A percentile compares a stretch with the other conserved stretches of the same genome.
These are phyloP conservation scores for Drosophila pallidifrons DNA, from an alignment of 1,140 invertebrate species.

Conservation along the genomic window DNA sequence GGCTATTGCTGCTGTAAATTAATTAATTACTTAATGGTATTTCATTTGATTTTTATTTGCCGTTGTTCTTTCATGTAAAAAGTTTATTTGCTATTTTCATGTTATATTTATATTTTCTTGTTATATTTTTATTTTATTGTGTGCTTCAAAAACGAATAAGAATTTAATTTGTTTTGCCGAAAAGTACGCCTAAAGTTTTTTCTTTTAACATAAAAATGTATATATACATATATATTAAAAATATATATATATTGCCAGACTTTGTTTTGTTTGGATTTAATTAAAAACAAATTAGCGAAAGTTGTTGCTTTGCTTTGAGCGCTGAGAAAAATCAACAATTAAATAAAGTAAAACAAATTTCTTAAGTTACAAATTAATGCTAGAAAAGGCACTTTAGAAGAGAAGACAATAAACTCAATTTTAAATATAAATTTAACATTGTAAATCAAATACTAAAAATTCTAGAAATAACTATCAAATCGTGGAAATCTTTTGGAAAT, in stretches of 20 bases:
- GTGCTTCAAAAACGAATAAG: slow-evolving; percentile 36
- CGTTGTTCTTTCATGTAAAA: slow-evolving; percentile 25
- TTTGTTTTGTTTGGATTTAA: slow-evolving; percentile 15
- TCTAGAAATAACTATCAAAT: slow-evolving; percentile 12
- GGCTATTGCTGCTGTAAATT: slow-evolving; percentile 63
- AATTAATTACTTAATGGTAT: slow-evolving; percentile 38
- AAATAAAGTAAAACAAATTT: slow-evolving; percentile 6
- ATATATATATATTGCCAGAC: slow-evolving; percentile 50
- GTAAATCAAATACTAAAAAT: neutral
- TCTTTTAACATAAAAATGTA: slow-evolving; percentile 33
- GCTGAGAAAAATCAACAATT: slow-evolving; percentile 22
- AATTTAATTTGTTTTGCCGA: slow-evolving; percentile 49
- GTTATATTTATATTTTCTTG: slow-evolving; percentile 4
- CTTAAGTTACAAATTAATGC: slow-evolving; percentile 63
- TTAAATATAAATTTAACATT: neutral
- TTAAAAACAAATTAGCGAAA: slow-evolving; percentile 60
- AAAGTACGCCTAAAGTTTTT: slow-evolving; percentile 63
- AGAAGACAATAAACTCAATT: slow-evolving; percentile 1
- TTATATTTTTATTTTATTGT: slow-evolving; percentile 45
- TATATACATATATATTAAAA: slow-evolving; percentile 40
- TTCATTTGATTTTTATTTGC: slow-evolving; percentile 45
- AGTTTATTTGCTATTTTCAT: slow-evolving; percentile 21
- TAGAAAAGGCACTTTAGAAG: slow-evolving; percentile 81
- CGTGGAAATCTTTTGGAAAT: neutral
- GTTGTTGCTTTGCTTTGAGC: slow-evolving; percentile 24